Conservation (phyloP, 1,140 invertebrate species). For the Diabrotica virgifera region DNA sequence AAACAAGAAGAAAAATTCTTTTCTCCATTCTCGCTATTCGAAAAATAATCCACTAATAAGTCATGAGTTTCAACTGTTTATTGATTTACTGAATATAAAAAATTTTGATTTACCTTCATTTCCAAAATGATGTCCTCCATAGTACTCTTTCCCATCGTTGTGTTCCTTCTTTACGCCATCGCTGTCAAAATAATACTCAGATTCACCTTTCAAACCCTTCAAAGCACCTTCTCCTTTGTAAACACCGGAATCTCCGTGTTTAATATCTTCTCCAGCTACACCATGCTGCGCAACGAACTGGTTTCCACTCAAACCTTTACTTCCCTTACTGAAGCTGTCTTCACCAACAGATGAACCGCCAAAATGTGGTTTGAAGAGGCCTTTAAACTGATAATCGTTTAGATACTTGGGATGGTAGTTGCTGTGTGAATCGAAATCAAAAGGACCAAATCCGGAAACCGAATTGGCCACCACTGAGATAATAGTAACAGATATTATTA, state of each 20-base stretch:
- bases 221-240: slow-evolving; percentile 50
- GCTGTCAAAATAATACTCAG: slow-evolving; percentile 55
- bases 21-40: no score
- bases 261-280: not conserved
- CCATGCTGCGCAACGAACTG: not conserved
- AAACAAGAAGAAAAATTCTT: no score
- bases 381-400: no score
- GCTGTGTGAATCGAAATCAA: no score
- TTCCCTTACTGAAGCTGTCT: not conserved
- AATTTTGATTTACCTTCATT: slow-evolving; percentile 50
- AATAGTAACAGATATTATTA: no score
- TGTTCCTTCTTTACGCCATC: slow-evolving; percentile 55
- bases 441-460: no score
- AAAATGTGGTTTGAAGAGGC: not conserved
- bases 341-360: not conserved
- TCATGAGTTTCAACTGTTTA: no score
- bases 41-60: no score
- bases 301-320: no score
- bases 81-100: no score
- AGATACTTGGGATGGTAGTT: no score
- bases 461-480: no score
- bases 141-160: slow-evolving; percentile 56
- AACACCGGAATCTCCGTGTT: slow-evolving; percentile 31
- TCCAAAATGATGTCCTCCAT: slow-evolving; percentile 54
- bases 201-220: slow-evolving; percentile 54